Conservation (phyloP, 2,113 vertebrate species). For the Notechis scutatus region DNA sequence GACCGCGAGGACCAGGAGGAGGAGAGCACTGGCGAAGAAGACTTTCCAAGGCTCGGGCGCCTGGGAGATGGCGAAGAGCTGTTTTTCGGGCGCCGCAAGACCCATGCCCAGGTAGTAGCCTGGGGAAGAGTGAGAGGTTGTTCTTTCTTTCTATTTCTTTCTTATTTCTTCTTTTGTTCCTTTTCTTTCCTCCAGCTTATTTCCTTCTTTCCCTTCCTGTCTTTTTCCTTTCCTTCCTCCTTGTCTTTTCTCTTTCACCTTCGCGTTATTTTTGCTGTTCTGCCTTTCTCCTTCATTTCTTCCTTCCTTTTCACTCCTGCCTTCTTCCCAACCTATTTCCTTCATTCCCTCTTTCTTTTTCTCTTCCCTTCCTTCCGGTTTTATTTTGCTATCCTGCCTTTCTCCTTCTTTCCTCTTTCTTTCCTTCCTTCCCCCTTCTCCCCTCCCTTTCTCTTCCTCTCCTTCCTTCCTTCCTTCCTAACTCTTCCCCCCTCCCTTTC, state of each 20-base stretch:
- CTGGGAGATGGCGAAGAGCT: slow-evolving; percentile 70
- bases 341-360: too few species aligned
- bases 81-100: slow-evolving; percentile 84
- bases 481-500: too few species aligned
- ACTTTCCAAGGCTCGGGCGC: slow-evolving; percentile 75
- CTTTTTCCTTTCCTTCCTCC: too few species aligned
- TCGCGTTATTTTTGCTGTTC: rapidly evolving
- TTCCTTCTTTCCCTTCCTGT: background rate
- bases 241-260: background rate
- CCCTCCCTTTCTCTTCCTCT: too few species aligned
- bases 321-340: too few species aligned
- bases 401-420: too few species aligned
- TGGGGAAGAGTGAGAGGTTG: slow-evolving; percentile 50
- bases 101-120: slow-evolving; percentile 94
- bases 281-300: too few species aligned
- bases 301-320: too few species aligned
- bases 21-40: slow-evolving; percentile 72
- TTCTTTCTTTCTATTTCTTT: too few species aligned
- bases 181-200: background rate
- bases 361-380: rapidly evolving
- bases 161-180: too few species aligned
- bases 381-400: background rate
- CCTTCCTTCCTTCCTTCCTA: too few species aligned
- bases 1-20: slow-evolving; percentile 68
- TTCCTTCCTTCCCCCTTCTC: background rate